Evolutionary conservation across 1,140 invertebrate genomes (phyloP), one percentile per base, ranked within the genome.

Genomic region (Amyelois transitella): DNA sequence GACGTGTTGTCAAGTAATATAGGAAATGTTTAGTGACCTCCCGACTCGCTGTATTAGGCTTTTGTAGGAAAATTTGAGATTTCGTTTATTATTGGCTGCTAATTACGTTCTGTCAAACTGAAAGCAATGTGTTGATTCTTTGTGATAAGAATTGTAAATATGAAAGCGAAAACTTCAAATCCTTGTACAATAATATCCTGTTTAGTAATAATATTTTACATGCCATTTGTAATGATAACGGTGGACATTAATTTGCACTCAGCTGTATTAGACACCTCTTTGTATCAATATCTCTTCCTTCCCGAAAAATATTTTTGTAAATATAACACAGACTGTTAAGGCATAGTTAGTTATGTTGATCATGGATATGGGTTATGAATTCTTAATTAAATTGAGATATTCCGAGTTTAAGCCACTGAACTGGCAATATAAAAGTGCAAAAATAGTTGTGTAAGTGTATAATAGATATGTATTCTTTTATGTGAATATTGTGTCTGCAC

Each of bases 321-420:
- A 86, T 86, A 82, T 76, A 75, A 64, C 52, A 56, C 53, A 56
- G 60, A 72, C 61, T 66, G 62, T 71, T 80, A 71, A 72, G 67
- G 52, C 66, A 32, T 76, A 75, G 72, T 71, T 79, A 80, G 64
- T 66, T 69, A 58, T 64, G 68, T 79, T 77, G 66, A 71, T 71
- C 56, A 65, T 69, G 73, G 66, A 66, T 66, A 75, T 78, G 80
- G 72, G 81, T 83, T 85, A 86, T 86, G 67, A 80, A 75, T 69
- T 84, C 82, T 87, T 83, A 77, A 87, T 84, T 66, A 84, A 86
- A 85, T 85, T 85, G 75, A 86, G 78, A 86, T 86, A 78, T 85
- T 84, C 78, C 80, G 84, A 82, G 81, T 87, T 86, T 86, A 86
- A 83, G 83, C 81, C 83, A 78, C 54, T 70, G 51, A 80, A 70